phyloP scores from a whole-genome alignment of 1,140 invertebrate species.

The Drosophila azteca region DNA sequence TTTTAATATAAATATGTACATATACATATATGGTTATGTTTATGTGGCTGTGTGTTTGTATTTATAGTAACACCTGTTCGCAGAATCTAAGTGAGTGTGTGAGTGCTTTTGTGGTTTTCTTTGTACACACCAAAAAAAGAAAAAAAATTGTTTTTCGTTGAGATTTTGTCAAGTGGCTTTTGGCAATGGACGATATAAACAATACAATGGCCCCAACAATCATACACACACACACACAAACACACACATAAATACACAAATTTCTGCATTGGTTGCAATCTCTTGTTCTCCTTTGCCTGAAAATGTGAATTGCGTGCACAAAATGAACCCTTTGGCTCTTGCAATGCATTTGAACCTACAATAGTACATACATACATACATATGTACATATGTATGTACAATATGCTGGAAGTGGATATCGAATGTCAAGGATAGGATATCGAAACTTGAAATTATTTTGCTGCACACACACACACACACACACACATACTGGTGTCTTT shows the following conservation, averaged over 20 bases:
- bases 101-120: constrained; percentile 44
- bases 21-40: background rate
- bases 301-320: constrained; percentile 22
- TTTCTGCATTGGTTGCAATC: constrained; percentile 13
- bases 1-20: background rate
- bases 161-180: constrained; percentile 76
- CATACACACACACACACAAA: constrained; percentile 1
- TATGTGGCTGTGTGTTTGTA: constrained; percentile 23
- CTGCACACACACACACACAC: background rate
- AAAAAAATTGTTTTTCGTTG: constrained; percentile 28
- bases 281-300: constrained; percentile 4
- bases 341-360: too few relatives aligned
- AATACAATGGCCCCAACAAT: constrained; percentile 61
- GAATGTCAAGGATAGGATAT: too few relatives aligned
- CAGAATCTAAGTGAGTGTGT: constrained; percentile 11
- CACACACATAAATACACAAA: constrained; percentile 16
- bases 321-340: constrained; percentile 14
- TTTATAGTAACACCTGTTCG: constrained; percentile 69
- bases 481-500: background rate
- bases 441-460: background rate
- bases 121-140: constrained; percentile 31
- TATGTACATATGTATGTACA: background rate
- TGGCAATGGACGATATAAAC: constrained; percentile 74
- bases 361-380: constrained; percentile 2
- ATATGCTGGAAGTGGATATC: too few relatives aligned